Percentiles rank a stretch among this genome's conserved stretches.
These are phyloP conservation scores for Diarsia mendica DNA, from an alignment of 2,888 invertebrate species.

Conservation along the genomic window DNA sequence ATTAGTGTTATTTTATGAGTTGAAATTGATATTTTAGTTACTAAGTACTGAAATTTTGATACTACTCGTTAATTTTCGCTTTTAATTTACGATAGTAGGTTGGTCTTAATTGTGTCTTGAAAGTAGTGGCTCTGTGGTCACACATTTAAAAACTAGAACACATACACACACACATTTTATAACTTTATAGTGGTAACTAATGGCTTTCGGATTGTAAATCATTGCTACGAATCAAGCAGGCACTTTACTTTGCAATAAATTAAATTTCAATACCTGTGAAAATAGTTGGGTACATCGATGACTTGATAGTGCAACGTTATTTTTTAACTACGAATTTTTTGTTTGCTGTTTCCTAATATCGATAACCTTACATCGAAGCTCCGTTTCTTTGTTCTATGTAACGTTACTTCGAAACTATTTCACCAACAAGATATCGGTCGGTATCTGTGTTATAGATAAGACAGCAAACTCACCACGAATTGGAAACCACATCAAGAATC, in stretches of 20 bases:
- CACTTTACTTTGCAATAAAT: background rate
- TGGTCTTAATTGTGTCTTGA: background rate
- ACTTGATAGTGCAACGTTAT: too few relatives aligned
- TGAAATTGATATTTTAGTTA: background rate
- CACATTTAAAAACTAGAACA: too few relatives aligned
- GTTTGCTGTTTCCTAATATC: too few relatives aligned
- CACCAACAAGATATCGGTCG: too few relatives aligned
- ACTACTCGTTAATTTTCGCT: background rate
- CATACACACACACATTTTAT: too few relatives aligned
- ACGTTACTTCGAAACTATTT: too few relatives aligned
- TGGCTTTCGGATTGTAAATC: background rate
- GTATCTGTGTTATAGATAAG: background rate
- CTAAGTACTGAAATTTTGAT: background rate
- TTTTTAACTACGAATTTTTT: too few relatives aligned
- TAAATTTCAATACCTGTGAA: background rate
- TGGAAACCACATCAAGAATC: background rate
- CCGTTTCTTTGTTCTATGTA: too few relatives aligned
- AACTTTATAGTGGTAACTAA: too few relatives aligned
- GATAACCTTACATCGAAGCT: too few relatives aligned
- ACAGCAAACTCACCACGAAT: background rate
- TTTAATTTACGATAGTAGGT: background rate
- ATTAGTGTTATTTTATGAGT: slow-evolving; percentile 2
- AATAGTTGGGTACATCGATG: background rate
- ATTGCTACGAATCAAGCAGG: background rate
- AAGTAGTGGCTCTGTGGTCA: background rate